These are phyloP conservation scores for Melipona beecheii DNA, from an alignment of 2,888 invertebrate species.

Conservation along the genomic window DNA sequence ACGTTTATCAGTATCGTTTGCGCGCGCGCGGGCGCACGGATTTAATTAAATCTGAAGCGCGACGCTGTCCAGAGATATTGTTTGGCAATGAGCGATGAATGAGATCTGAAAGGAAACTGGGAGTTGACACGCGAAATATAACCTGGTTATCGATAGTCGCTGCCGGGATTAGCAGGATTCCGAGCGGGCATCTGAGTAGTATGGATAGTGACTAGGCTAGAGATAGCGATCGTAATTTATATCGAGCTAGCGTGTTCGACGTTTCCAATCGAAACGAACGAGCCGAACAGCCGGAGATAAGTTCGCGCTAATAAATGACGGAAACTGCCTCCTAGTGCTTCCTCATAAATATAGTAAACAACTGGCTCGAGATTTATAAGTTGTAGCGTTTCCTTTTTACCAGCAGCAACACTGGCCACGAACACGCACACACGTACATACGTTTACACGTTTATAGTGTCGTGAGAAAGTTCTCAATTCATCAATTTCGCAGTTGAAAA, in stretches of 20 bases:
- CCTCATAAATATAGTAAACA: slow-evolving; percentile 55
- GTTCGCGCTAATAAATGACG: slow-evolving; percentile 63
- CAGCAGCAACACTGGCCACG: not conserved
- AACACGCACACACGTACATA: not conserved
- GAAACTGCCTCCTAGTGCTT: slow-evolving; percentile 49
- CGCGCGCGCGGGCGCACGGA: not conserved
- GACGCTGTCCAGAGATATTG: slow-evolving; percentile 25
- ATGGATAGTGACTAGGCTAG: slow-evolving; percentile 57
- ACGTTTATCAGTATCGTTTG: not conserved
- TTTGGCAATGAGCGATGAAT: slow-evolving; percentile 45
- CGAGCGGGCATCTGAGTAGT: slow-evolving; percentile 55
- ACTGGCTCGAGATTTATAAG: slow-evolving; percentile 44
- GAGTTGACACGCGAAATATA: slow-evolving; percentile 56
- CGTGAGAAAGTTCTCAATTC: too few relatives aligned
- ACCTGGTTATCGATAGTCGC: slow-evolving; percentile 60
- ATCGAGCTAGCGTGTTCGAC: slow-evolving; percentile 62
- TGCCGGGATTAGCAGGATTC: slow-evolving; percentile 57
- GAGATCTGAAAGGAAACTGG: slow-evolving; percentile 42
- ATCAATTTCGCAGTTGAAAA: too few relatives aligned
- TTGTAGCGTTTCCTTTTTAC: slow-evolving; percentile 2
- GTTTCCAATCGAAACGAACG: slow-evolving; percentile 69
- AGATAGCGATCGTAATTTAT: slow-evolving; percentile 74
- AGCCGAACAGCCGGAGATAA: slow-evolving; percentile 58
- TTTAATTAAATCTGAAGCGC: not conserved
- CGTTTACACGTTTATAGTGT: not conserved